Conservation (phyloP, 1,140 invertebrate genomes). For the Antheraea pernyi region DNA sequence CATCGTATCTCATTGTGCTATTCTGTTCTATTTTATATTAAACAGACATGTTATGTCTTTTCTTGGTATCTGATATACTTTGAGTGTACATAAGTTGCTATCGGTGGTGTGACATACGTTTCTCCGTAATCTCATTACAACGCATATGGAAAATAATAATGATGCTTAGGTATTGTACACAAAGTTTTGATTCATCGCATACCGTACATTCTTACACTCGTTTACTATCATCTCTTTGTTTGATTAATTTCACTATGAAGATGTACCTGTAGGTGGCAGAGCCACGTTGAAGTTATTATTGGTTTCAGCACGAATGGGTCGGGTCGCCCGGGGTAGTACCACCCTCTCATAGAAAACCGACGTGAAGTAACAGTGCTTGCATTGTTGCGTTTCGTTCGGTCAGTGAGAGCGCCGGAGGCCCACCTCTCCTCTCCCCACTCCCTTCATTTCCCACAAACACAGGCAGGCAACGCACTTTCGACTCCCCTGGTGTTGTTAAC, state of each 20-base stretch:
- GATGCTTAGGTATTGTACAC: neutral
- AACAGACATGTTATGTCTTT: neutral
- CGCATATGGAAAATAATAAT: constrained; percentile 12
- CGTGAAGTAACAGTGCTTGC: no score
- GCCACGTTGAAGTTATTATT: no score
- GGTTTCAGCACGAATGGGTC: no score
- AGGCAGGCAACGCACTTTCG: no score
- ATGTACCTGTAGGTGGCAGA: no score
- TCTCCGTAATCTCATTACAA: constrained; percentile 13
- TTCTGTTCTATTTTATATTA: neutral
- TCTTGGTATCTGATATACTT: constrained; percentile 6
- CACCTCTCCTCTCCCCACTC: no score
- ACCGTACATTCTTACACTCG: neutral
- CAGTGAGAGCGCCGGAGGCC: no score
- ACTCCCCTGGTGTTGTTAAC: no score
- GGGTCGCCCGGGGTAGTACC: no score
- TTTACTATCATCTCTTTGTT: neutral
- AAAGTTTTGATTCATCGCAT: neutral
- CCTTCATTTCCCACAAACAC: no score
- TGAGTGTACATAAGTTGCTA: neutral
- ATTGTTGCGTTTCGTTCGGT: no score
- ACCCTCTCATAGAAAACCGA: no score
- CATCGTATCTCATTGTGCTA: neutral
- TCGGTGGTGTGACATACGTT: constrained; percentile 2
- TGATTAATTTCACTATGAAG: neutral